A percentile compares a stretch with the other conserved stretches of the same genome.
phyloP scores from a whole-genome alignment of 2,113 vertebrate genomes.

The Tragelaphus strepsiceros region DNA sequence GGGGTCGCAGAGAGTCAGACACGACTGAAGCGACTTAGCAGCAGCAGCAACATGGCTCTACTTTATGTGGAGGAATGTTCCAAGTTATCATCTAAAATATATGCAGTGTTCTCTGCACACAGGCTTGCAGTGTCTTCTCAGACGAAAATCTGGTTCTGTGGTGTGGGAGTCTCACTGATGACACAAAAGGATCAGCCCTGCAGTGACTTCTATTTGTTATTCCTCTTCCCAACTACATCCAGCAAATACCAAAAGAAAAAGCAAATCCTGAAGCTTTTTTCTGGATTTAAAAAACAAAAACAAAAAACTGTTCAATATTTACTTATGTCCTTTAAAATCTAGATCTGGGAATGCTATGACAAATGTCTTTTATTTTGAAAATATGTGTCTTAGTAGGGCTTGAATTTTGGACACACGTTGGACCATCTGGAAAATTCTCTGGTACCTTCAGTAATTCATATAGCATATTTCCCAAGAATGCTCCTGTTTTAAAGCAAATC shows the following conservation, averaged over 20 bases:
- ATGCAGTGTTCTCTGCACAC: accelerated
- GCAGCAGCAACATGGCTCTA: no score
- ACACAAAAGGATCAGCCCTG: not conserved
- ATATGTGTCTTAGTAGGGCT: not conserved
- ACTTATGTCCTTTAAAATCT: not conserved
- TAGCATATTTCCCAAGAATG: not conserved
- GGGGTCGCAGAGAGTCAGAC: no score
- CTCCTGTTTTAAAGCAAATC: constrained; percentile 7
- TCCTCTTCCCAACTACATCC: not conserved
- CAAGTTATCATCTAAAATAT: not conserved
- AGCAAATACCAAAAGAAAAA: not conserved
- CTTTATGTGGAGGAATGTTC: not conserved
- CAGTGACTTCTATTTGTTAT: not conserved
- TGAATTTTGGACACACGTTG: not conserved
- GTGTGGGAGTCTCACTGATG: not conserved
- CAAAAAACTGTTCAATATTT: not conserved
- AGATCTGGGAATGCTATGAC: not conserved
- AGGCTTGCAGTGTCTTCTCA: not conserved
- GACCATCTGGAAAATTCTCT: not conserved
- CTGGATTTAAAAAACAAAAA: not conserved
- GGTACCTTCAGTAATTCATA: not conserved
- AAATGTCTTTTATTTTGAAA: not conserved
- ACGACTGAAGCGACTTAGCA: no score
- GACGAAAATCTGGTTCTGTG: not conserved
- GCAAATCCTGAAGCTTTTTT: not conserved